Evolutionary conservation across 2,888 invertebrate genomes (phyloP).

Genomic region (Camptogramma bilineatum): DNA sequence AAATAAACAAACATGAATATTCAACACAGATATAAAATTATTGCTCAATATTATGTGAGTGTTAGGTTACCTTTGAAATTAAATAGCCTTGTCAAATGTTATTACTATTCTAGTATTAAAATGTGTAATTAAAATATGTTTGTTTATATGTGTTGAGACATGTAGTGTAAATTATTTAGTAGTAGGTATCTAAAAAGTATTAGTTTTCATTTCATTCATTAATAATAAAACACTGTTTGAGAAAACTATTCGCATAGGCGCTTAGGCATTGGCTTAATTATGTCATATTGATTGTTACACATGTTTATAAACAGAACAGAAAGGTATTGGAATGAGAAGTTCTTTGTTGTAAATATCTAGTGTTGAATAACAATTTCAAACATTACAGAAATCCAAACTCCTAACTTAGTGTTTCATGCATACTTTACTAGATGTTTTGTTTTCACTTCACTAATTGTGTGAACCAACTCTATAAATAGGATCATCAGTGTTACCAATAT

Average conservation of each 20-base stretch:
- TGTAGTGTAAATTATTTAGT: no score
- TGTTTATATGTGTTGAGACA: no score
- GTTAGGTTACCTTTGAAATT: no score
- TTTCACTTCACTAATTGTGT: background rate
- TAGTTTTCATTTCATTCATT: background rate
- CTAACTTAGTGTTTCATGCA: background rate
- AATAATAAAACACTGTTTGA: background rate
- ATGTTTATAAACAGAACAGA: background rate
- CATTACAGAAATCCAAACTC: background rate
- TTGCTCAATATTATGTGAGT: no score
- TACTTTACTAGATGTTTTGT: background rate
- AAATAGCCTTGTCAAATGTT: no score
- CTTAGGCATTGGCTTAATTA: background rate
- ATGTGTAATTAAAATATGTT: no score
- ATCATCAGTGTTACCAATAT: background rate
- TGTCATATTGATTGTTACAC: background rate
- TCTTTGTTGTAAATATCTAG: background rate
- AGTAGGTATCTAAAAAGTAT: no score
- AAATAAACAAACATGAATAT: no score
- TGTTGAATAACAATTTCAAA: background rate
- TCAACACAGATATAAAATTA: no score
- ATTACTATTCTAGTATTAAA: no score
- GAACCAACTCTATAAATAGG: background rate
- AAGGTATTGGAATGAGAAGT: background rate
- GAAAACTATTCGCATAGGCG: background rate